Conservation (phyloP, 2,797 vertebrate species). For the Ctenosaura bakeri region DNA sequence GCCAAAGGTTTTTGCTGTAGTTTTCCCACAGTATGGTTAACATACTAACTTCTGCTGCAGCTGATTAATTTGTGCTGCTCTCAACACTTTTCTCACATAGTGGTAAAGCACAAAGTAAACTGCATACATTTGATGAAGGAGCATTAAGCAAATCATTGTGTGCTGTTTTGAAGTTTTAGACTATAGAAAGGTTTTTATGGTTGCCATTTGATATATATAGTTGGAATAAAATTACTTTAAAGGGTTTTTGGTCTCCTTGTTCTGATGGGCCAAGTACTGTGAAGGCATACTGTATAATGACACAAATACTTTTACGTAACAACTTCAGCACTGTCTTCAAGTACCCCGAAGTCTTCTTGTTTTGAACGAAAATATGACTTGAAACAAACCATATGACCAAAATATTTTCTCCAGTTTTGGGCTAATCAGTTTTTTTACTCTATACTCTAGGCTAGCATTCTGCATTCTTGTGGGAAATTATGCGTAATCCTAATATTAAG, state of each 20-base stretch:
- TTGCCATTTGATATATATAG: slow-evolving; percentile 40
- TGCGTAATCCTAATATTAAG: background rate
- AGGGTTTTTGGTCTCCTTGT: background rate
- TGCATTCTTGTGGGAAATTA: background rate
- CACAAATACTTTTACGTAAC: background rate
- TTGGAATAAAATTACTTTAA: slow-evolving; percentile 17
- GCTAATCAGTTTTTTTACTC: slow-evolving; percentile 30
- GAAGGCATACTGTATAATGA: background rate
- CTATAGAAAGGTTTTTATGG: background rate
- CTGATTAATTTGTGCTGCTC: slow-evolving; percentile 58
- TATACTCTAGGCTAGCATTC: background rate
- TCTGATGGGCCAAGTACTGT: slow-evolving; percentile 22
- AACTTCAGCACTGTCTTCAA: background rate
- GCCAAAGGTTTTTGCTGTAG: slow-evolving; percentile 59
- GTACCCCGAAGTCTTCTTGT: background rate
- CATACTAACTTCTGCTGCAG: slow-evolving; percentile 54
- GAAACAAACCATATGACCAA: background rate
- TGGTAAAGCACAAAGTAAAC: slow-evolving; percentile 41
- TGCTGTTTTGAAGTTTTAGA: background rate
- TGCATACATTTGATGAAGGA: background rate
- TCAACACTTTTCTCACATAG: slow-evolving; percentile 44
- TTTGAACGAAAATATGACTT: slow-evolving; percentile 4
- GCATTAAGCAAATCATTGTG: background rate
- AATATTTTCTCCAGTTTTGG: slow-evolving; percentile 3
- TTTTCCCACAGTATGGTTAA: slow-evolving; percentile 73